Base-by-base conservation (phyloP, 1,140 invertebrate genomes). In the Zaprionus gabonicus region DNA sequence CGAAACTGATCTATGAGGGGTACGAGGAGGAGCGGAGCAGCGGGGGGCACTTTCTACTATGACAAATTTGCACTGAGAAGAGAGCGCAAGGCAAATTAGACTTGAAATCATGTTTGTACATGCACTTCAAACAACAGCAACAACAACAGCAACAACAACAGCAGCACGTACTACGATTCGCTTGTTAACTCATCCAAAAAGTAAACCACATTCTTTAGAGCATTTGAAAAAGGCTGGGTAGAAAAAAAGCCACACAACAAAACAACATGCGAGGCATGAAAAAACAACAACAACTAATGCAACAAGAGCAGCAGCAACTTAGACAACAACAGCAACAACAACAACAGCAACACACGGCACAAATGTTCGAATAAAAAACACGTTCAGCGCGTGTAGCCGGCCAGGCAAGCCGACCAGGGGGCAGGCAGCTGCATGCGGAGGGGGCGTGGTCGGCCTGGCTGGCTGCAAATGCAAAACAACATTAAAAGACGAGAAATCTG, bases 111-210 rank as follows among this genome's bases (percentile, higher is more conserved):
- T 76, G 77, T 71, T 63, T 74, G 66, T 70, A 70, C 66, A 63
- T 31, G 27, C 41, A 70, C 64, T 53, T 64, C 59, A 78, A 66
- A 44, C 59, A 70, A 27, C 27, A 49, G 28, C 49, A 59, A 15
- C 44, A 38, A 20, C 27, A 57, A 9, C 41, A 70, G n/a, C 69
- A 70, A 17, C 69, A 67, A 44, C 72, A 56, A 36, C 71, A 58
- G 60, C 64, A 53, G 68, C 70, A 80, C 49, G 68, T 72, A 71
- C 74, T 78, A 49, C 57, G 82, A 70, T 76, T 71, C 65, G 85
- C 85, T 88, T 88, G 85, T 88, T 88, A 88, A 88, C 86, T 88
- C 85, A 90, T 90, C 81, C 85, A 88, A 88, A 88, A 88, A 88
- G 81, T 88, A 90, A 88, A 85, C 85, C 85, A 88, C 85, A 88